A percentile compares a stretch with the other conserved stretches of the same genome.
phyloP scores from a whole-genome alignment of 30 jellyfish, hydroid and myxozoan genomes.

The Rhopilema esculentum region DNA sequence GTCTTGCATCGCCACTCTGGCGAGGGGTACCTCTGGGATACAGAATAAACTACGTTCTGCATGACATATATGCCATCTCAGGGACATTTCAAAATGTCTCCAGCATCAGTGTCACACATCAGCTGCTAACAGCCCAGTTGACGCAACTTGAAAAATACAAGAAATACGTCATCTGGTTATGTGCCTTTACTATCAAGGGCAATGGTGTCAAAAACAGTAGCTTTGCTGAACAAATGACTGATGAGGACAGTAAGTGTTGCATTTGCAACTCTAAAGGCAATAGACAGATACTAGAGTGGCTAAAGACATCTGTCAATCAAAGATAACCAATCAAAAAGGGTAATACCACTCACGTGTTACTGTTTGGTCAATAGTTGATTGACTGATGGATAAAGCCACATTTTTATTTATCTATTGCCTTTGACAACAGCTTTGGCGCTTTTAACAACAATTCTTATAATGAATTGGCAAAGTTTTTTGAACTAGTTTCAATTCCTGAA shows the following conservation, averaged over 20 bases:
- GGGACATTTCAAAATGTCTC: constrained; percentile 22
- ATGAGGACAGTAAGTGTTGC: constrained; percentile 42
- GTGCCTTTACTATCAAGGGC: constrained; percentile 53
- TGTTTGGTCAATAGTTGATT: too few relatives aligned
- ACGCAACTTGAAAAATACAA: constrained; percentile 34
- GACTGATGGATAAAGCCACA: too few relatives aligned
- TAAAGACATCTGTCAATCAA: background rate
- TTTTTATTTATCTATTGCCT: too few relatives aligned
- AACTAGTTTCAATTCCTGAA: too few relatives aligned
- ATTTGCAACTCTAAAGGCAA: background rate
- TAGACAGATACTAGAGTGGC: too few relatives aligned
- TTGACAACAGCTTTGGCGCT: too few relatives aligned
- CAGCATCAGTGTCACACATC: background rate
- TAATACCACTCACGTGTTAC: too few relatives aligned
- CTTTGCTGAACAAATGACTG: constrained; percentile 41
- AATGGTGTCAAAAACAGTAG: constrained; percentile 30
- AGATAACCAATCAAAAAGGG: too few relatives aligned
- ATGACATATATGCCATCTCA: constrained; percentile 3
- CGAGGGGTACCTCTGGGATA: constrained; percentile 47
- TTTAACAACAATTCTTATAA: too few relatives aligned
- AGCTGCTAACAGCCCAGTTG: constrained; percentile 9
- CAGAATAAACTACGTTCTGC: constrained; percentile 12
- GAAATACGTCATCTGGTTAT: constrained; percentile 52
- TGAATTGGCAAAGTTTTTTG: too few relatives aligned
- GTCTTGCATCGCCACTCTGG: constrained; percentile 1